Conservation (phyloP, 1,140 invertebrate genomes). For the Ceratina australensis region DNA sequence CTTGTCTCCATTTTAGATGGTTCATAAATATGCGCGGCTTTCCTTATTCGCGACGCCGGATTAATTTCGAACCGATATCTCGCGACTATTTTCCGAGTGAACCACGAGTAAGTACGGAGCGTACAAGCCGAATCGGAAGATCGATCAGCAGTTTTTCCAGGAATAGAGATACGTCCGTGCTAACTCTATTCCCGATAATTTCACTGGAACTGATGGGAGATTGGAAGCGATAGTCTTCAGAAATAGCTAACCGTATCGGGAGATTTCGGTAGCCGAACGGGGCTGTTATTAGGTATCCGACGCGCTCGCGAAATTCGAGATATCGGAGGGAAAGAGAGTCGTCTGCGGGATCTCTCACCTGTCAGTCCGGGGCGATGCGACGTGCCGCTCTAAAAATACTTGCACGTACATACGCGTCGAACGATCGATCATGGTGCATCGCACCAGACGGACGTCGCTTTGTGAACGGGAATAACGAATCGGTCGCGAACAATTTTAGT, state of each 20-base stretch:
- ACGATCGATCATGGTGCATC: constrained; percentile 44
- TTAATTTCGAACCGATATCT: not conserved
- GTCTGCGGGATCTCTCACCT: constrained; percentile 61
- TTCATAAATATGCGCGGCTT: constrained; percentile 1
- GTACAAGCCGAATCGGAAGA: too few relatives aligned
- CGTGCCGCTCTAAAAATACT: constrained; percentile 64
- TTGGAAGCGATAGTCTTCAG: constrained; percentile 32
- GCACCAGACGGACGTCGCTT: constrained; percentile 27
- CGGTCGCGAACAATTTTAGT: not conserved
- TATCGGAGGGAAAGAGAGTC: constrained; percentile 56
- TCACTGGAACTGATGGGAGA: constrained; percentile 16
- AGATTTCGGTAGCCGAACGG: constrained; percentile 21
- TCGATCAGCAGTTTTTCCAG: not conserved
- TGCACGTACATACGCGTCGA: constrained; percentile 9
- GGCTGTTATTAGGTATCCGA: constrained; percentile 39
- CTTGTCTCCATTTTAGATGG: not conserved
- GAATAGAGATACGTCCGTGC: not conserved
- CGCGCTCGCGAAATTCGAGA: constrained; percentile 48
- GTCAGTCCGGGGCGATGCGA: constrained; percentile 29
- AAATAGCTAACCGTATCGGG: constrained; percentile 38
- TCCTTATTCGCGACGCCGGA: too few relatives aligned
- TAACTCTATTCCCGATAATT: constrained; percentile 10
- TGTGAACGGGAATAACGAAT: not conserved
- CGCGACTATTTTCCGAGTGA: not conserved
- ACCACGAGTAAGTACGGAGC: not conserved